Conservation (phyloP, 2,797 vertebrate genomes). For the Amphiprion clarkii region DNA sequence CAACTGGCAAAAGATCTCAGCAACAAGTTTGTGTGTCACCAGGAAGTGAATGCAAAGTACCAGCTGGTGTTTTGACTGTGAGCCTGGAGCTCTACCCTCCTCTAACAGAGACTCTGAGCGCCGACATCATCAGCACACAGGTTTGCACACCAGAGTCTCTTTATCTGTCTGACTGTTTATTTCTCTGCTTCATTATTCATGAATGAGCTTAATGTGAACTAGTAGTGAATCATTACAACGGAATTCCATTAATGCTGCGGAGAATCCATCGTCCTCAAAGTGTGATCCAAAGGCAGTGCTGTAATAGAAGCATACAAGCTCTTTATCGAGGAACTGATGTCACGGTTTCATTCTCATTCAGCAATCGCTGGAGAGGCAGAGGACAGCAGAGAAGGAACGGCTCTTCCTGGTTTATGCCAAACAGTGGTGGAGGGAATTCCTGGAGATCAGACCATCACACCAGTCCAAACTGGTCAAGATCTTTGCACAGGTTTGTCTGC, state of each 20-base stretch:
- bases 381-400: slow-evolving; percentile 94
- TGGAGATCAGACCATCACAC: slow-evolving; percentile 94
- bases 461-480: slow-evolving; percentile 95
- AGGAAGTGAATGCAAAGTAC: slow-evolving; percentile 90
- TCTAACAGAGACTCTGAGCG: slow-evolving; percentile 86
- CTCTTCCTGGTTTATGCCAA: slow-evolving; percentile 97
- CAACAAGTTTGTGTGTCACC: slow-evolving; percentile 39
- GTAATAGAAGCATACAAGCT: neutral
- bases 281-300: neutral
- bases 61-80: slow-evolving; percentile 94
- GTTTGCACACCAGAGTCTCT: slow-evolving; percentile 74
- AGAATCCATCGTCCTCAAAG: slow-evolving; percentile 10
- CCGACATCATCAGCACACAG: slow-evolving; percentile 93
- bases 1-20: neutral
- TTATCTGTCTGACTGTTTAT: slow-evolving; percentile 30
- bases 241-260: slow-evolving; percentile 21
- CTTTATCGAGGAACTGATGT: slow-evolving; percentile 4
- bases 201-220: slow-evolving; percentile 7
- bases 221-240: slow-evolving; percentile 23
- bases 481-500: slow-evolving; percentile 94
- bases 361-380: slow-evolving; percentile 94
- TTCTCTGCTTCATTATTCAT: slow-evolving; percentile 40
- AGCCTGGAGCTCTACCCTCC: slow-evolving; percentile 94
- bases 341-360: slow-evolving; percentile 68
- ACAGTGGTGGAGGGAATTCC: slow-evolving; percentile 99